These are phyloP conservation scores for Gonatopus flavifemur DNA, from an alignment of 1,140 invertebrate genomes.

Conservation along the genomic window DNA sequence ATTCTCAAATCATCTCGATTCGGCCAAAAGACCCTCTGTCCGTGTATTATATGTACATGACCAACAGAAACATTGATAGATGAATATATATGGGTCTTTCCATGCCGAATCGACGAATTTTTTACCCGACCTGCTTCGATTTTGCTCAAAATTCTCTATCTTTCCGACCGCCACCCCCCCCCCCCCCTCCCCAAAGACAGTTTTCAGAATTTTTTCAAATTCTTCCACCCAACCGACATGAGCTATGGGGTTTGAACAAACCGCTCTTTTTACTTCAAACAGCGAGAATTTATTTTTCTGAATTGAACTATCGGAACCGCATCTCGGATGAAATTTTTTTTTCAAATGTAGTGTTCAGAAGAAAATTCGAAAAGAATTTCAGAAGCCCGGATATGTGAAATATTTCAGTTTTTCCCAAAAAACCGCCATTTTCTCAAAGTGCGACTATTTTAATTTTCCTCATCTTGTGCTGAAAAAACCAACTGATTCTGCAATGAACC, in stretches of 20 bases:
- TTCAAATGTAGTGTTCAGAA: background rate
- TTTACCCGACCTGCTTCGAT: background rate
- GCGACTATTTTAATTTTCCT: conserved; percentile 3
- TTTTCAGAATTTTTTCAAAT: background rate
- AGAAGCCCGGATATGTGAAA: conserved; percentile 3
- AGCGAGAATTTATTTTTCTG: background rate
- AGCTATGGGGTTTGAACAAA: background rate
- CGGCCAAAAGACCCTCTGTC: too few relatives aligned
- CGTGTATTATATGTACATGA: background rate
- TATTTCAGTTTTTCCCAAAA: conserved; percentile 12
- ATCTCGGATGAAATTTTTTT: background rate
- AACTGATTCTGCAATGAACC: conserved; percentile 9
- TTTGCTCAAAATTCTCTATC: background rate
- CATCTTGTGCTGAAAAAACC: conserved; percentile 11
- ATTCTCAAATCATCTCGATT: too few relatives aligned
- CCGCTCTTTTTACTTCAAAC: background rate
- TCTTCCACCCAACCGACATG: background rate
- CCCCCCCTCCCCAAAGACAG: too few relatives aligned
- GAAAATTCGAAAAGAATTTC: conserved; percentile 5
- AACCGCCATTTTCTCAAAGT: conserved; percentile 13
- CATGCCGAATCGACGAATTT: background rate
- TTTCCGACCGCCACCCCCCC: too few relatives aligned
- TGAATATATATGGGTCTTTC: background rate
- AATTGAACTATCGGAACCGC: background rate
- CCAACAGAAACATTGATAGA: background rate